phyloP scores from a whole-genome alignment of 2,888 invertebrate species.

The Drosophila tanythrix region DNA sequence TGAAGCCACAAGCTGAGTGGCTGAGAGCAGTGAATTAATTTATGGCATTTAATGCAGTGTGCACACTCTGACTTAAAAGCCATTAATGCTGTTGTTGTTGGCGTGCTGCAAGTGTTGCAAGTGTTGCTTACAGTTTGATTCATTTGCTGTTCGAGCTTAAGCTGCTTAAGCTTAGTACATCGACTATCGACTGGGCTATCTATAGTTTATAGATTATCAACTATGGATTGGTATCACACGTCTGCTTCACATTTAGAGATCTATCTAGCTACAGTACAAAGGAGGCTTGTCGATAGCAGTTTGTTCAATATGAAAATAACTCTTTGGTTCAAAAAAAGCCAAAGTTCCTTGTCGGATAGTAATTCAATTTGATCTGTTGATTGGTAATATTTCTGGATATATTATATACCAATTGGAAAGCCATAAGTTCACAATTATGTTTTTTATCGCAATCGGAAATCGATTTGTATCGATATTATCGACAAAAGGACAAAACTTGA shows the following conservation, averaged over 20 bases:
- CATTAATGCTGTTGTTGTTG: background rate
- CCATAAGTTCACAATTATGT: accelerated
- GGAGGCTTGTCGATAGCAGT: no score
- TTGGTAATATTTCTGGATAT: background rate
- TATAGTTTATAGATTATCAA: accelerated
- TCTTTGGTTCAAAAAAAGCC: background rate
- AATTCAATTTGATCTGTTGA: accelerated
- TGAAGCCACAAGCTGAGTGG: slow-evolving; percentile 12
- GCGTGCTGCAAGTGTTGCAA: background rate
- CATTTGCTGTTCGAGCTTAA: background rate
- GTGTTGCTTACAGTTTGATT: background rate
- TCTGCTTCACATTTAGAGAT: background rate
- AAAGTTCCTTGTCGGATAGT: background rate
- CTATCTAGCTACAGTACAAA: no score
- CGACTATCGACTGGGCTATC: background rate
- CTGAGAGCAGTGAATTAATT: slow-evolving; percentile 20
- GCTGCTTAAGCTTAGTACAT: background rate
- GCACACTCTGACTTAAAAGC: slow-evolving; percentile 13
- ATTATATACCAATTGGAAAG: background rate
- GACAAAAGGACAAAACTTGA: background rate
- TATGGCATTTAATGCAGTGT: slow-evolving; percentile 23
- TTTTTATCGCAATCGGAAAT: background rate
- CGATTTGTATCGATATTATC: background rate
- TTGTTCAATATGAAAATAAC: no score
- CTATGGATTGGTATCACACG: background rate